phyloP scores from a whole-genome alignment of 2,113 vertebrate species.

The Mesocricetus auratus region DNA sequence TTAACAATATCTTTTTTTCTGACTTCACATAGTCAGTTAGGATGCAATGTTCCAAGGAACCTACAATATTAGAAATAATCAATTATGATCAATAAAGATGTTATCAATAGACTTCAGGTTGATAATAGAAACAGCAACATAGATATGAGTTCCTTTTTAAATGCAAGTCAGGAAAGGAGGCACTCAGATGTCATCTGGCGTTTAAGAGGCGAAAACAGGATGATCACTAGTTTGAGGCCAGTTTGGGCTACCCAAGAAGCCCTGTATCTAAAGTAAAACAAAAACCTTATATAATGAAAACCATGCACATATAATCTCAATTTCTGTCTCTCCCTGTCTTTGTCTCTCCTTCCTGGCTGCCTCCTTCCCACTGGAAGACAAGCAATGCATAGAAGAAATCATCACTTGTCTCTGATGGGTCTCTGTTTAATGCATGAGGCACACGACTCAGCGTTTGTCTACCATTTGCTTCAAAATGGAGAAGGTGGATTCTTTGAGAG shows the following conservation, averaged over 20 bases:
- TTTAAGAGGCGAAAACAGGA: background rate
- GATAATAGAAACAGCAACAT: background rate
- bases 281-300: background rate
- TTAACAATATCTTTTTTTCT: background rate
- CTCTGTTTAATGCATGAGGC: constrained; percentile 87
- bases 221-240: background rate
- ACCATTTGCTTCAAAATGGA: constrained; percentile 93
- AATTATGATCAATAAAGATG: background rate
- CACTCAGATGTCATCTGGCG: background rate
- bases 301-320: background rate
- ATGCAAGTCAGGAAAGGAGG: background rate
- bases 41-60: background rate
- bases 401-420: constrained; percentile 93
- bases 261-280: background rate
- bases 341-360: background rate
- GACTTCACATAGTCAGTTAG: background rate
- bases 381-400: constrained; percentile 91
- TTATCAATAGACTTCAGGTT: background rate
- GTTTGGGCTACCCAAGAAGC: background rate
- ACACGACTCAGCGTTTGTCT: constrained; percentile 91
- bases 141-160: background rate
- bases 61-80: background rate
- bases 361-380: constrained; percentile 83
- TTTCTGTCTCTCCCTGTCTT: background rate
- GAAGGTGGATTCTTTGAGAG: constrained; percentile 91